Evolutionary conservation across 2,797 vertebrate species (phyloP).

Genomic region (Chelonia mydas): DNA sequence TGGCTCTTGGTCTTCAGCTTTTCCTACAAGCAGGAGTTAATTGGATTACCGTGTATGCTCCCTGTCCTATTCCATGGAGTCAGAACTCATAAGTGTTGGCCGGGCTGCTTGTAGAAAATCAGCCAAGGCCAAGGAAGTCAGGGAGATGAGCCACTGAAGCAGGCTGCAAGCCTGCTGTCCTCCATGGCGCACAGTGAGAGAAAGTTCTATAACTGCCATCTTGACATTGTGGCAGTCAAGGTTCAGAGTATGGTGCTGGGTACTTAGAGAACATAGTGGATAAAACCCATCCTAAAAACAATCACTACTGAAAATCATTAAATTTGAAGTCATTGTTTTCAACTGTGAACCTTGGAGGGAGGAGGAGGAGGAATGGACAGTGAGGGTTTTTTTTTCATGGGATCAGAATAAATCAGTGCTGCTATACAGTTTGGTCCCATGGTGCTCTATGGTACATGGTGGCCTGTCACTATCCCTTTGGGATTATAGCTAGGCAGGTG

Average conservation of each 20-base stretch:
- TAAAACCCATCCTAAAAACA: background rate
- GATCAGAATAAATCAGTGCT: background rate
- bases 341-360: too few species aligned
- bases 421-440: background rate
- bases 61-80: rapidly evolving
- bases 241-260: background rate
- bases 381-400: background rate
- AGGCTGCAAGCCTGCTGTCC: background rate
- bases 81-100: background rate
- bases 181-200: background rate
- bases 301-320: background rate
- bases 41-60: background rate
- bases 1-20: background rate
- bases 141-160: background rate
- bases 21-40: background rate
- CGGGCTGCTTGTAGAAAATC: background rate
- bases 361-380: background rate
- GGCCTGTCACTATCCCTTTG: background rate
- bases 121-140: background rate
- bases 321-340: background rate
- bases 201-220: background rate
- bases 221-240: background rate
- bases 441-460: background rate
- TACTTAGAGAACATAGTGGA: background rate
- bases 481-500: background rate